Evolutionary conservation across 2,797 vertebrate genomes (phyloP).

Genomic region (Acropternis orthonyx): DNA sequence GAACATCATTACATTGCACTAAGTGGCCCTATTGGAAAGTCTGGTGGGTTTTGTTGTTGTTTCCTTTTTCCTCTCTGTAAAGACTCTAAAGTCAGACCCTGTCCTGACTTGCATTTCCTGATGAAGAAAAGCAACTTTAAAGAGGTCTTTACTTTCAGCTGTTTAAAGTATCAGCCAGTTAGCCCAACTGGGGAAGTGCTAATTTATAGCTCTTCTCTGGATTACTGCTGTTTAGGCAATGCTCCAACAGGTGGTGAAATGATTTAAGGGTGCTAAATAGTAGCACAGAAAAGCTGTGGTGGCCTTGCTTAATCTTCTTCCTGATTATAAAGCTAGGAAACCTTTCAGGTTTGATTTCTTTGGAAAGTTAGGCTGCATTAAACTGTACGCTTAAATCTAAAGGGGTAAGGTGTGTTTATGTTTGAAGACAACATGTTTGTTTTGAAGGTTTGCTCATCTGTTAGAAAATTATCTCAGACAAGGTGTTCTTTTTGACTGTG

Average conservation of each 20-base stretch:
- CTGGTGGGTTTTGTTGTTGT: not conserved
- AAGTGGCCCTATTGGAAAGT: not conserved
- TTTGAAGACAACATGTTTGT: not conserved
- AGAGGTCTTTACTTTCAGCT: not conserved
- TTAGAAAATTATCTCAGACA: not conserved
- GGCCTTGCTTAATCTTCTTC: not conserved
- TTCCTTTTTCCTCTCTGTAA: not conserved
- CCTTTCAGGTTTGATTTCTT: not conserved
- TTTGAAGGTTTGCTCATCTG: not conserved
- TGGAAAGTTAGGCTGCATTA: not conserved
- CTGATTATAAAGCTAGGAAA: not conserved
- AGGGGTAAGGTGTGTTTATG: accelerated
- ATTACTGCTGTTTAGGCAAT: not conserved
- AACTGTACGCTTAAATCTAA: not conserved
- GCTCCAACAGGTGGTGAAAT: not conserved
- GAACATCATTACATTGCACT: not conserved
- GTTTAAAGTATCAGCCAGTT: not conserved
- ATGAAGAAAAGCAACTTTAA: not conserved
- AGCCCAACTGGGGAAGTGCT: not conserved
- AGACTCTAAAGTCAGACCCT: not conserved
- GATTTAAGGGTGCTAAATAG: not conserved
- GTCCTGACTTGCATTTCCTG: not conserved
- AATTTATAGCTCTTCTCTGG: not conserved
- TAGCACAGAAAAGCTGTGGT: not conserved
- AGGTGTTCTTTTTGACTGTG: not conserved